Percentiles rank a stretch among this genome's conserved stretches.
These are phyloP conservation scores for Nebria salina DNA, from an alignment of 2,888 invertebrate genomes.

Conservation along the genomic window DNA sequence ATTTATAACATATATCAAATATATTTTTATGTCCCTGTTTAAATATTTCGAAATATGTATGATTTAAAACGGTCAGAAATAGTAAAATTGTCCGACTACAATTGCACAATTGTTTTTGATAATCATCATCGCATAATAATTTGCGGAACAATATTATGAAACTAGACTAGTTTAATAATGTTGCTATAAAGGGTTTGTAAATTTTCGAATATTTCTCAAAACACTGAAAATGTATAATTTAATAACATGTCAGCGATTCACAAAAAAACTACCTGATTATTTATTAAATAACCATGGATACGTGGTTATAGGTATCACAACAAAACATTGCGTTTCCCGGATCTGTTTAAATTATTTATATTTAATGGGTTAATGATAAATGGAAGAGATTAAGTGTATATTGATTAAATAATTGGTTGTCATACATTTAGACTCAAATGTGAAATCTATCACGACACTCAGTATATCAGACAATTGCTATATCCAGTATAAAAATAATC, in stretches of 20 bases:
- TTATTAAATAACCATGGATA: conserved; percentile 33
- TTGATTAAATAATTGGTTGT: conserved; percentile 40
- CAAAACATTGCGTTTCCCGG: conserved; percentile 44
- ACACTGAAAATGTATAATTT: background rate
- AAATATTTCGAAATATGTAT: no score
- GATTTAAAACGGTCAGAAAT: no score
- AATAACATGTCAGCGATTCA: conserved; percentile 5
- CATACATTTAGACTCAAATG: conserved; percentile 30
- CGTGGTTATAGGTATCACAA: conserved; percentile 30
- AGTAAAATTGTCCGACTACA: no score
- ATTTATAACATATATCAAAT: no score
- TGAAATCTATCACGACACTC: conserved; percentile 24
- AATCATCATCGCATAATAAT: no score
- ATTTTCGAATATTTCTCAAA: no score
- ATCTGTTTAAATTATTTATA: conserved; percentile 42
- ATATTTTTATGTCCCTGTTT: no score
- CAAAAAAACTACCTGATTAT: background rate
- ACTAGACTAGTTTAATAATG: no score
- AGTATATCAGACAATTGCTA: conserved; percentile 36
- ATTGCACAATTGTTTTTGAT: no score
- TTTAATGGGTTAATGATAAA: conserved; percentile 46
- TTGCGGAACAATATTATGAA: no score
- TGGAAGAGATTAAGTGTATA: conserved; percentile 43
- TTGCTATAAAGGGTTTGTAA: no score
- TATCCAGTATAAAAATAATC: background rate